Evolutionary conservation across 2,797 vertebrate species (phyloP), one percentile per base, ranked within the genome.

Genomic region (Lithobates pipiens): DNA sequence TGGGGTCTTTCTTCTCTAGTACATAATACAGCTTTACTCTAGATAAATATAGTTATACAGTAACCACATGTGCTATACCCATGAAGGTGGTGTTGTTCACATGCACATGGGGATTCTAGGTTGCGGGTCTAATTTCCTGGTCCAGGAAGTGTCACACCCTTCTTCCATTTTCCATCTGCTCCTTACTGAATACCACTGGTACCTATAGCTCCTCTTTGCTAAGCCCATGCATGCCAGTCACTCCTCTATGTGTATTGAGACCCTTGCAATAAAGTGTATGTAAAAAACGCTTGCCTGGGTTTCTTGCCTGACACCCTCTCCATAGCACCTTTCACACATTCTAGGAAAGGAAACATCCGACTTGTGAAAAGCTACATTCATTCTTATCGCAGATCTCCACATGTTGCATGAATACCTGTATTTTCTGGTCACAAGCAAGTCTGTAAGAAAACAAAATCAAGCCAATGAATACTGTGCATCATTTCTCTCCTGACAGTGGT

Each of bases 311-410:
- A 82, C 70, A 73, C n/a, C 70, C 54, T 74, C 70, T 63, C 8
- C 39, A 36, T 10, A 50, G 25, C 25, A 34, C 73, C 63, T 15
- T 39, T 82, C 36, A 75, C 67, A 74, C 72, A 65, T 75, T 85
- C 39, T 77, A 85, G 84, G 78, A 86, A 81, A 70, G 29, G 54
- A 63, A 61, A 86, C 84, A 81, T 86, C 84, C 84, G 84, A 81
- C 46, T 63, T 34, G 29, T 82, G 65, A 81, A 82, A 82, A 77
- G 78, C 73, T 42, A 50, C 78, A 81, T 86, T 86, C 46, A 86
- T 86, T 77, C 84, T 76, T 81, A 77, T 81, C 63, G 23, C 78
- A 86, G 84, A 81, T 86, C 72, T 77, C 39, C 78, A 81, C 72
- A 86, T 86, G 69, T 50, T 10, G 73, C 25, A 81, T 81, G 78